phyloP scores from a whole-genome alignment of 2,113 vertebrate genomes.

The Nothocercus julius region DNA sequence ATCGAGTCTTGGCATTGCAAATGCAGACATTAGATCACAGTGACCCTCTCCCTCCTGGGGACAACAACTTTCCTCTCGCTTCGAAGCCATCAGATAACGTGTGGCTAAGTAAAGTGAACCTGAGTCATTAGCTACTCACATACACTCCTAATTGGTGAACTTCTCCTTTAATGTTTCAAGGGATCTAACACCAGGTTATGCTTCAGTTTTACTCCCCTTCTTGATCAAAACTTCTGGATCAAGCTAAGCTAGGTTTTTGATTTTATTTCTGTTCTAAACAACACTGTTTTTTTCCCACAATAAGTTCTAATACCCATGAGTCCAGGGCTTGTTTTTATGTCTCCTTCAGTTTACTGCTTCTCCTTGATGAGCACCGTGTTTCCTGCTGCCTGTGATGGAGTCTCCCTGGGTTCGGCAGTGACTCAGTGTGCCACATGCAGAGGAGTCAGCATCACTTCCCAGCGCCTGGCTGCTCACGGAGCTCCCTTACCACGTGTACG shows the following conservation, averaged over 20 bases:
- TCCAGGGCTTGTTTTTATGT: background rate
- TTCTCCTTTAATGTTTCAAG: background rate
- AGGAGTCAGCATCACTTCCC: background rate
- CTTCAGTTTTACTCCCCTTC: background rate
- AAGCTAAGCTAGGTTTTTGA: background rate
- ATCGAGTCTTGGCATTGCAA: slow-evolving; percentile 39
- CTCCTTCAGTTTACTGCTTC: background rate
- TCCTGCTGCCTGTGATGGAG: background rate
- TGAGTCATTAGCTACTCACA: slow-evolving; percentile 33
- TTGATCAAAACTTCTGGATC: background rate
- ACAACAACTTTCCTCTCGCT: background rate
- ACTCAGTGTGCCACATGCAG: slow-evolving; percentile 19
- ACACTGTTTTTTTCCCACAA: background rate
- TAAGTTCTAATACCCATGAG: background rate
- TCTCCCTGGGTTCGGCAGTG: background rate
- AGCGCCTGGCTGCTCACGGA: background rate
- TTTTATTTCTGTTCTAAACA: background rate
- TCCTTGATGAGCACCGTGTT: background rate
- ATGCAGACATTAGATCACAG: slow-evolving; percentile 62
- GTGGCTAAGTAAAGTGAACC: background rate
- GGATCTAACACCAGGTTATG: background rate
- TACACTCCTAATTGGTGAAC: background rate
- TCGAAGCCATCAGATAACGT: slow-evolving; percentile 19
- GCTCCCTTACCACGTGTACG: background rate
- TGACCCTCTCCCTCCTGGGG: slow-evolving; percentile 14